Evolutionary conservation across 2,888 invertebrate species (phyloP).

Genomic region (Antheraea assamensis): DNA sequence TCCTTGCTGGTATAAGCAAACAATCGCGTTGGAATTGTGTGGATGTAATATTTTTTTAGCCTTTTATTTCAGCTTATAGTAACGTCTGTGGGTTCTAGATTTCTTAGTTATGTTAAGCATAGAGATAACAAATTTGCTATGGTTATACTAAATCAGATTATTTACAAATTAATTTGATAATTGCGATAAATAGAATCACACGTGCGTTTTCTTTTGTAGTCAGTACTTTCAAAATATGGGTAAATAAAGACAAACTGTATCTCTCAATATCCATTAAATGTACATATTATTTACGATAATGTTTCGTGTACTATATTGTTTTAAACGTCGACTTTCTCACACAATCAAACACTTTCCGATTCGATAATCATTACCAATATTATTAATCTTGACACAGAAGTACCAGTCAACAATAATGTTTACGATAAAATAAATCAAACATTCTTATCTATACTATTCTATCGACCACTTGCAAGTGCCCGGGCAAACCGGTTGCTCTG

Average conservation of each 20-base stretch:
- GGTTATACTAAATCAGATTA: neutral
- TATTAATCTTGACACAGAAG: slow-evolving; percentile 3
- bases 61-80: neutral
- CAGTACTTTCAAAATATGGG: neutral
- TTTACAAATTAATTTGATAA: neutral
- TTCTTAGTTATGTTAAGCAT: neutral
- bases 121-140: neutral
- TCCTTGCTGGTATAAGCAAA: neutral
- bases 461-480: neutral
- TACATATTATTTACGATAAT: neutral
- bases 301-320: neutral
- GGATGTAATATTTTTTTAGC: neutral
- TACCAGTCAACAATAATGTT: neutral
- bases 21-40: neutral
- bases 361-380: neutral
- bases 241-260: neutral
- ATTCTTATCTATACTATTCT: slow-evolving; percentile 10
- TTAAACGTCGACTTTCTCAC: neutral
- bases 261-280: neutral
- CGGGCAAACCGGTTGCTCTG: slow-evolving; percentile 9
- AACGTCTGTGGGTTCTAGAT: neutral
- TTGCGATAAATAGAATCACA: neutral
- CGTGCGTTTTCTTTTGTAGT: neutral
- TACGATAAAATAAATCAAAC: slow-evolving; percentile 14
- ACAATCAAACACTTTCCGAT: neutral